Conservation (phyloP, 2,113 vertebrate species). For the Abramis brama region DNA sequence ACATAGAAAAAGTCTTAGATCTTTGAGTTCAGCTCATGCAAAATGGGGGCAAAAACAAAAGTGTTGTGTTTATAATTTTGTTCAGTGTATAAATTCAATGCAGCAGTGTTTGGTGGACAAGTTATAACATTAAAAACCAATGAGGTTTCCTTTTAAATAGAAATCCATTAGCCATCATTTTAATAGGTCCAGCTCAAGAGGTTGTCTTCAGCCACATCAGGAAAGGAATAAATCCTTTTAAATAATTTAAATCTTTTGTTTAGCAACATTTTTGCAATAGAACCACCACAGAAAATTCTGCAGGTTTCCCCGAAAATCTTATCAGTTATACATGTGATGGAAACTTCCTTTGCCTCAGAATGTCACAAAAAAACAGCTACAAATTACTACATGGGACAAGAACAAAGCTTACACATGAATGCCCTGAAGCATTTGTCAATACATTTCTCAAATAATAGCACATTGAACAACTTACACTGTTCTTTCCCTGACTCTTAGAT, state of each 20-base stretch:
- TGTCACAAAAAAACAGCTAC: slow-evolving; percentile 11
- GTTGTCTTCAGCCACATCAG: not conserved
- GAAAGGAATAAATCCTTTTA: not conserved
- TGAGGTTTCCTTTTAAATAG: not conserved
- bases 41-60: too few relatives aligned
- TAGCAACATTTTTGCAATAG: not conserved
- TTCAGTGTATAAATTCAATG: not conserved
- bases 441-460: slow-evolving; percentile 34
- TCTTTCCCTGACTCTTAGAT: not conserved
- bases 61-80: too few relatives aligned
- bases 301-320: too few relatives aligned
- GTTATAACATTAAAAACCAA: not conserved
- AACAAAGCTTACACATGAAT: slow-evolving; percentile 51
- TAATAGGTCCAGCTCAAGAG: not conserved
- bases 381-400: slow-evolving; percentile 52
- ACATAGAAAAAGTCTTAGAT: too few relatives aligned
- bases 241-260: not conserved
- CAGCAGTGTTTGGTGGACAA: not conserved
- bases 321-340: too few relatives aligned
- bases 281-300: not conserved
- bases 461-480: not conserved
- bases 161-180: not conserved
- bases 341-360: too few relatives aligned
- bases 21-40: too few relatives aligned
- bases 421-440: slow-evolving; percentile 40